phyloP scores from a whole-genome alignment of 2,797 vertebrate species.

The Sebastes minor region DNA sequence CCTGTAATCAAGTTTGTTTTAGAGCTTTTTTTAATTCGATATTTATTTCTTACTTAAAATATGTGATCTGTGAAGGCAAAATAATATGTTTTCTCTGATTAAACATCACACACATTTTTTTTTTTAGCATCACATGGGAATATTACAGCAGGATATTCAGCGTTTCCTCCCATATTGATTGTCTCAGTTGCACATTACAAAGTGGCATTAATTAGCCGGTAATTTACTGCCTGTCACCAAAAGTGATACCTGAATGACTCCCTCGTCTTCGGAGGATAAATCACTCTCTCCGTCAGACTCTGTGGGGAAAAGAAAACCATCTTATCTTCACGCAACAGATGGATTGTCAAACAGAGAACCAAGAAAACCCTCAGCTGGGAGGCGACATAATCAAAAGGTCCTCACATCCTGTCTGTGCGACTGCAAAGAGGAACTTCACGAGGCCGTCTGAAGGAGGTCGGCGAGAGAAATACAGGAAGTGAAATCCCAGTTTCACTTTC shows the following conservation, averaged over 20 bases:
- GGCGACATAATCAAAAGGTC: neutral
- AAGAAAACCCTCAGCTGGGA: neutral
- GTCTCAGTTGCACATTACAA: neutral
- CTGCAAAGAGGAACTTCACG: constrained; percentile 30
- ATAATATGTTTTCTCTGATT: neutral
- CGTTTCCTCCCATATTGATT: neutral
- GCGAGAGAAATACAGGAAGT: constrained; percentile 43
- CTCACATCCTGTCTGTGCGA: constrained; percentile 4
- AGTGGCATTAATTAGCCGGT: neutral
- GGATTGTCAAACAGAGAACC: neutral
- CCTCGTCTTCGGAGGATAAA: constrained; percentile 73
- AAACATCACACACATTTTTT: neutral
- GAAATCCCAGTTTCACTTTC: constrained; percentile 49
- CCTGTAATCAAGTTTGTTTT: constrained; percentile 5
- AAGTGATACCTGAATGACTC: constrained; percentile 74
- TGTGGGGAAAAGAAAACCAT: constrained; percentile 34
- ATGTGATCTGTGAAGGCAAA: neutral
- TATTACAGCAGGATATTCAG: neutral
- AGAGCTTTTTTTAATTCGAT: neutral
- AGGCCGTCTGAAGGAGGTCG: neutral
- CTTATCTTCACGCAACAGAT: neutral
- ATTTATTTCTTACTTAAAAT: neutral
- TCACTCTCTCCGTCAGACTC: constrained; percentile 66
- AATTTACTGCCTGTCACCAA: neutral
- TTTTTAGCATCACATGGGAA: neutral